These are phyloP conservation scores for Chaetura pelagica DNA, from an alignment of 2,113 vertebrate genomes.

Conservation along the genomic window DNA sequence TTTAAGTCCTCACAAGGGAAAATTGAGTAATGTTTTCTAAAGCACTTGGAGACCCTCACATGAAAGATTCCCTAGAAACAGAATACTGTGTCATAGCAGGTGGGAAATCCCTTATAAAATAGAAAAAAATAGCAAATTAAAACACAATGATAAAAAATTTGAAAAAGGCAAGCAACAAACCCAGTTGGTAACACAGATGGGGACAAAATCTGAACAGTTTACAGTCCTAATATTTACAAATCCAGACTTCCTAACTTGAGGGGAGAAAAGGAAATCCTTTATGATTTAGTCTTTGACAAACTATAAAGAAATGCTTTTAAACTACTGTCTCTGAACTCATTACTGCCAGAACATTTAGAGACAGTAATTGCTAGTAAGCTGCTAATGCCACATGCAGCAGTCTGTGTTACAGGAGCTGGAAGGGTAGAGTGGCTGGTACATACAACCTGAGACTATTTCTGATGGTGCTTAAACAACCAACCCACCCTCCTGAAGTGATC, in stretches of 20 bases:
- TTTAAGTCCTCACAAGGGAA: neutral
- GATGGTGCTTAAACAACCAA: neutral
- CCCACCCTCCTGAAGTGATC: neutral
- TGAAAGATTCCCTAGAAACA: neutral
- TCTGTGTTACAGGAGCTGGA: neutral
- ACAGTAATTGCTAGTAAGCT: neutral
- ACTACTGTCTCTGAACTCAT: neutral
- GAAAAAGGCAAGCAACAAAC: neutral
- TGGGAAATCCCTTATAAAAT: neutral
- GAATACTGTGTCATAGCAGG: neutral
- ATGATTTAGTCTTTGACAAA: neutral
- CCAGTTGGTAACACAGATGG: neutral
- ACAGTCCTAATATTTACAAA: neutral
- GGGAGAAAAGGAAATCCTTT: conserved; percentile 17
- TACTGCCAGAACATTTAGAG: neutral
- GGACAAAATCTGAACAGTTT: neutral
- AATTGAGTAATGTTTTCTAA: conserved; percentile 29
- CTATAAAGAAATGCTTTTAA: neutral
- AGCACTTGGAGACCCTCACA: neutral
- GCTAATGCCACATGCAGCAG: neutral
- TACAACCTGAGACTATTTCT: neutral
- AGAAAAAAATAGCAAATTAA: neutral
- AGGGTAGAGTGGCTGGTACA: neutral
- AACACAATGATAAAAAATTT: neutral
- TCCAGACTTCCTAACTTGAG: neutral